These are phyloP conservation scores for Atherinomorus stipes DNA, from an alignment of 2,113 vertebrate species.

Conservation along the genomic window DNA sequence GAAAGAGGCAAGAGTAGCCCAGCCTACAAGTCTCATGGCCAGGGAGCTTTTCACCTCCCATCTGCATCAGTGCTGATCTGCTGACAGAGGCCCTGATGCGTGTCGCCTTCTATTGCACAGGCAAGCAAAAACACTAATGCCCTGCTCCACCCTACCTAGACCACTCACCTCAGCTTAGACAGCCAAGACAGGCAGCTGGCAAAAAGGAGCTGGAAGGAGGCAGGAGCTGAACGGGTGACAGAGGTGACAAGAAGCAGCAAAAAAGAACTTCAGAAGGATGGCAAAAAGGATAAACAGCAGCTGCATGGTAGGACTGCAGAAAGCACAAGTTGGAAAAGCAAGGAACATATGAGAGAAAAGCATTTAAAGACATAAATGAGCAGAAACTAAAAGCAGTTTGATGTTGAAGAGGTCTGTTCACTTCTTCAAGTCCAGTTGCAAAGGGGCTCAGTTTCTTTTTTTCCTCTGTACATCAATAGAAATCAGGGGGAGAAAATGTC, in stretches of 20 bases:
- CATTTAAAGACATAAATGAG: neutral
- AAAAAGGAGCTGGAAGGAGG: constrained; percentile 49
- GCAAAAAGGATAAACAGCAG: constrained; percentile 25
- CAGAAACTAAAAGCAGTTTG: constrained; percentile 28
- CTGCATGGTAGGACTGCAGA: neutral
- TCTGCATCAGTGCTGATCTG: constrained; percentile 87
- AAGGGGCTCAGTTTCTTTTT: constrained; percentile 88
- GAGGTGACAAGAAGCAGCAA: constrained; percentile 34
- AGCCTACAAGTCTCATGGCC: constrained; percentile 72
- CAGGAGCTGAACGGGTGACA: constrained; percentile 48
- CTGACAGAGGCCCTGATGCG: constrained; percentile 89
- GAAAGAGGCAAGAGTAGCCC: constrained; percentile 60
- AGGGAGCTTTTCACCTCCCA: constrained; percentile 88
- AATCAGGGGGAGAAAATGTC: constrained; percentile 98
- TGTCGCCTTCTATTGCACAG: constrained; percentile 96
- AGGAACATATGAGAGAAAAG: neutral
- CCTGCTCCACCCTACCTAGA: constrained; percentile 84
- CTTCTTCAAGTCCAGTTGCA: constrained; percentile 89
- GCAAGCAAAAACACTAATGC: constrained; percentile 96
- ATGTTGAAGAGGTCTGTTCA: constrained; percentile 45
- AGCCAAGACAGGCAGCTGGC: constrained; percentile 67
- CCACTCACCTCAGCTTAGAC: constrained; percentile 77
- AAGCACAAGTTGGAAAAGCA: neutral
- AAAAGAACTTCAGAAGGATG: neutral
- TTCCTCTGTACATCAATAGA: constrained; percentile 91